Conservation (phyloP, 1,140 invertebrate genomes). For the Drosophila suzukii region DNA sequence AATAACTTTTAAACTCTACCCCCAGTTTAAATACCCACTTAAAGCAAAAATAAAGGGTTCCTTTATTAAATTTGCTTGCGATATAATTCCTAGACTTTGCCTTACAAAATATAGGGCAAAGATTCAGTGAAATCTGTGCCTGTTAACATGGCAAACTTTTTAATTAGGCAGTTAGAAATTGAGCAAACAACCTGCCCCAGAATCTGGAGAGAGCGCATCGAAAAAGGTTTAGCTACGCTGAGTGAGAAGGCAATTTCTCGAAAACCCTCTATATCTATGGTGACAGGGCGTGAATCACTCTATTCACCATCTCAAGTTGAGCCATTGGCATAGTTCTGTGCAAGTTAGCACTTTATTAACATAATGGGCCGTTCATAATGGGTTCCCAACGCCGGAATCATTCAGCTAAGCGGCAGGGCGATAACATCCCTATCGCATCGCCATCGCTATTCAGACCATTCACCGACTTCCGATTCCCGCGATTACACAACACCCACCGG, state of each 20-base stretch:
- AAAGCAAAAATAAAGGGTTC: neutral
- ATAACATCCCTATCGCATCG: constrained; percentile 43
- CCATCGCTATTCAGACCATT: constrained; percentile 32
- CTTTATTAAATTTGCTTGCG: constrained; percentile 3
- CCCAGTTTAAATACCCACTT: neutral
- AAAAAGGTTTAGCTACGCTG: constrained; percentile 18
- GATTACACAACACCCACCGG: constrained; percentile 58
- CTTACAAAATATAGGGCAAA: constrained; percentile 22
- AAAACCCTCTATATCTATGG: neutral
- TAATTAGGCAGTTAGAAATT: constrained; percentile 38
- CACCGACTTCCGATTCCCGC: constrained; percentile 56
- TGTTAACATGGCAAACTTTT: constrained; percentile 18
- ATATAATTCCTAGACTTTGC: constrained; percentile 1
- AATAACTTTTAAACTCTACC: neutral
- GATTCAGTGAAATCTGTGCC: constrained; percentile 3
- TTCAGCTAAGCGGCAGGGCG: constrained; percentile 26
- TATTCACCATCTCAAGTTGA: constrained; percentile 33
- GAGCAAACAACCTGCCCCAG: constrained; percentile 14
- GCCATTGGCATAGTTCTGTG: constrained; percentile 7
- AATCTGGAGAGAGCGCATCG: constrained; percentile 5
- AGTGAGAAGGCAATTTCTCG: constrained; percentile 20
- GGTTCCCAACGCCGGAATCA: constrained; percentile 28
- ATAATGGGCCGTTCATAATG: constrained; percentile 18
- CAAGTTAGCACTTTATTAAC: constrained; percentile 37
- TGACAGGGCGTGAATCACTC: constrained; percentile 56